A percentile compares a stretch with the other conserved stretches of the same genome.
Conservation (phyloP, 1,140 invertebrate genomes). For the Bombus fervidus region DNA sequence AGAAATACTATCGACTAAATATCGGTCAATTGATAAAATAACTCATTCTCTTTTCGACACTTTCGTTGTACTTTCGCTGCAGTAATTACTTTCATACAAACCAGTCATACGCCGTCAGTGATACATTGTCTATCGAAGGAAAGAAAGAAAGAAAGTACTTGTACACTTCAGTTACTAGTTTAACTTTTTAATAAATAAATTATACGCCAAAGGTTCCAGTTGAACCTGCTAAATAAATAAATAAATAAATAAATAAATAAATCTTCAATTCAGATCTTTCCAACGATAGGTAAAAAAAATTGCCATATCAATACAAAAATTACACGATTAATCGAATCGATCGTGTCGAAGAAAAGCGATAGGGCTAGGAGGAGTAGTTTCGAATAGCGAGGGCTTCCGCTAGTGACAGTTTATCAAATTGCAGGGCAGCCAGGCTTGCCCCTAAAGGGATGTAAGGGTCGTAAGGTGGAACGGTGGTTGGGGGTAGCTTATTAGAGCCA, state of each 20-base stretch:
- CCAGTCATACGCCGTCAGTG: too few relatives aligned
- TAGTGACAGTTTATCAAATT: conserved; percentile 72
- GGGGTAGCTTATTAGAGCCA: conserved; percentile 70
- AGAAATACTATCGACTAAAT: too few relatives aligned
- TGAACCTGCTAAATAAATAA: too few relatives aligned
- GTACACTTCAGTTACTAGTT: too few relatives aligned
- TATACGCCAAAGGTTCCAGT: too few relatives aligned
- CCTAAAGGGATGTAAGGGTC: conserved; percentile 69
- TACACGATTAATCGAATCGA: conserved; percentile 2
- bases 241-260: background rate
- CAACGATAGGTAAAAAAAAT: background rate
- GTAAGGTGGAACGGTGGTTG: conserved; percentile 68
- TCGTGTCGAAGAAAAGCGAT: conserved; percentile 35
- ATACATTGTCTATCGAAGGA: too few relatives aligned
- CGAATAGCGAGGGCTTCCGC: conserved; percentile 50
- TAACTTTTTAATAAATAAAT: too few relatives aligned
- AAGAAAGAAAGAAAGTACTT: too few relatives aligned
- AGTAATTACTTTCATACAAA: too few relatives aligned
- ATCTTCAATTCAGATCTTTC: background rate
- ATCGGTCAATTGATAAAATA: too few relatives aligned
- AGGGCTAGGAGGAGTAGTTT: conserved; percentile 43
- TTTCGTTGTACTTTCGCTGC: too few relatives aligned
- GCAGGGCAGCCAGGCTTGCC: conserved; percentile 56
- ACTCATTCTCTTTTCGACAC: too few relatives aligned
- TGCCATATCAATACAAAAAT: background rate